Conservation (phyloP, 2,113 vertebrate genomes). For the Bubo blakistoni region DNA sequence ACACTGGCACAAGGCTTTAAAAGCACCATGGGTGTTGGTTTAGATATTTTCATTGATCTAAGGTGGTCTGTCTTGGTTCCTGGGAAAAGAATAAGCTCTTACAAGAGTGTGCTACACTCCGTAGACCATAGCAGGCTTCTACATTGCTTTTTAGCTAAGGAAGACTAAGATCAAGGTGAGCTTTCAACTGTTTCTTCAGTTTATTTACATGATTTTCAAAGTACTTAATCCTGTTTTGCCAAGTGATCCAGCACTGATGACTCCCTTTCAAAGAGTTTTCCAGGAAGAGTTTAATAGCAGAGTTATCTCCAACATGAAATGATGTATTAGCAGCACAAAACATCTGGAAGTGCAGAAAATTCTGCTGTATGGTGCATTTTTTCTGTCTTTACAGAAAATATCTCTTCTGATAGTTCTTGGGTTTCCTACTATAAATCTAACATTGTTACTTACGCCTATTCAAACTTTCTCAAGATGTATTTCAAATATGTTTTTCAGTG, state of each 20-base stretch:
- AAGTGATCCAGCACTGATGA: background rate
- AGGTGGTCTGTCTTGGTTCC: background rate
- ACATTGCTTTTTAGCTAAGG: background rate
- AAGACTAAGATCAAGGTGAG: background rate
- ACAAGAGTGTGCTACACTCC: background rate
- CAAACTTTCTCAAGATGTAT: background rate
- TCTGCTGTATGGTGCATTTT: background rate
- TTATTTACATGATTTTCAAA: background rate
- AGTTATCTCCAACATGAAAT: background rate
- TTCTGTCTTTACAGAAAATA: background rate
- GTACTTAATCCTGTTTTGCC: background rate
- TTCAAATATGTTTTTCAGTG: background rate
- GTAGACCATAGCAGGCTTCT: background rate
- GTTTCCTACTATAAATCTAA: background rate
- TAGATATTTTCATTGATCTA: background rate
- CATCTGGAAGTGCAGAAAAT: background rate
- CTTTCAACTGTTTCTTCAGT: background rate
- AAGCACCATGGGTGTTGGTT: background rate
- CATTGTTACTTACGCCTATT: background rate
- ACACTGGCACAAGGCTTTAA: background rate
- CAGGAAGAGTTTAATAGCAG: background rate
- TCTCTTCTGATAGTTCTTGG: background rate
- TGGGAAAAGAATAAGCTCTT: background rate
- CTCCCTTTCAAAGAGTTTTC: background rate
- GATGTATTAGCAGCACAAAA: background rate